Conservation (phyloP, 2,113 vertebrate genomes). For the Spermophilus dauricus region DNA sequence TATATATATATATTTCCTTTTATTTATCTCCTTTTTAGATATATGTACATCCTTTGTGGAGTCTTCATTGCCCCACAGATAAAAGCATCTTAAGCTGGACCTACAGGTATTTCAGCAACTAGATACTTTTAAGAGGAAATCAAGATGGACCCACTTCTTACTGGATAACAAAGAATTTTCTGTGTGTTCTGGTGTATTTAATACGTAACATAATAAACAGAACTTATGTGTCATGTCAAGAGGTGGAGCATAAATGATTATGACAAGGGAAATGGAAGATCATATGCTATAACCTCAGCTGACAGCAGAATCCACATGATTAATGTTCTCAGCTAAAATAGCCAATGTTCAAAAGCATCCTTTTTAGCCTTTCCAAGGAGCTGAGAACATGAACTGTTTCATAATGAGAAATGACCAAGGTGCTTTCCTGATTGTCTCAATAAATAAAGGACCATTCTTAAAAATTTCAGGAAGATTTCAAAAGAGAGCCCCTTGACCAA, state of each 20-base stretch:
- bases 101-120: not conserved
- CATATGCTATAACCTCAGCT: conserved; percentile 67
- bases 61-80: not conserved
- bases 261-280: conserved; percentile 80
- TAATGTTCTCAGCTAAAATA: conserved; percentile 76
- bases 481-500: conserved; percentile 39
- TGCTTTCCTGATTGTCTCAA: conserved; percentile 45
- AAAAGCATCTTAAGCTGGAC: not conserved
- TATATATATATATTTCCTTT: not conserved
- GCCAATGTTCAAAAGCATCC: conserved; percentile 62
- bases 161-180: conserved; percentile 64
- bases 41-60: not conserved
- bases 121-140: conserved; percentile 9
- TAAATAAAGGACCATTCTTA: conserved; percentile 42
- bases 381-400: conserved; percentile 64
- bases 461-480: conserved; percentile 45
- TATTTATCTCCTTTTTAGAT: not conserved
- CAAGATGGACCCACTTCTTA: conserved; percentile 30
- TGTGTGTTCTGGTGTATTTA: conserved; percentile 72
- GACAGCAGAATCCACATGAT: conserved; percentile 77
- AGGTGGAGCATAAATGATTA: conserved; percentile 75
- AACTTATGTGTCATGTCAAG: conserved; percentile 74
- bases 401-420: conserved; percentile 71
- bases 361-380: conserved; percentile 61
- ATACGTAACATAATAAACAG: conserved; percentile 80